Evolutionary conservation across 1,140 invertebrate genomes (phyloP).

Genomic region (Metaphire vulgaris): DNA sequence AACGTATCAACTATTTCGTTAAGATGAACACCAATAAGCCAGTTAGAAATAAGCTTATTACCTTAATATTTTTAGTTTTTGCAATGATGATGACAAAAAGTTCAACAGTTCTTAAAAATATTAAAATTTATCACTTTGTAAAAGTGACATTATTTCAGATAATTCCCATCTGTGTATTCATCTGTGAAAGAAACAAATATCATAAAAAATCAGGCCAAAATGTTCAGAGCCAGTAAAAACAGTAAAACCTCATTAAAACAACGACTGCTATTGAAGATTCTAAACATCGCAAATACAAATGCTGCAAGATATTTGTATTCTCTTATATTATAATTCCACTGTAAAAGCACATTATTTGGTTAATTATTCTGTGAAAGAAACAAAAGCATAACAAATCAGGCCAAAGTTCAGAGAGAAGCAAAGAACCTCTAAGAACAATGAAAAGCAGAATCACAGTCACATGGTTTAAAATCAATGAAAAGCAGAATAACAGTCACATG

Average conservation of each 20-base stretch:
- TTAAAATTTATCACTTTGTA: neutral
- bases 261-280: neutral
- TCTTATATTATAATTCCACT: neutral
- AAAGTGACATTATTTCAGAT: no score
- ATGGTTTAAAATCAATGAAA: no score
- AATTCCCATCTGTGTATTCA: no score
- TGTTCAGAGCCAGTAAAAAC: neutral
- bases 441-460: no score
- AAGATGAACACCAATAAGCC: neutral
- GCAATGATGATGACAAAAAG: neutral
- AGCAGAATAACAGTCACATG: no score
- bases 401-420: neutral
- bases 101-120: neutral
- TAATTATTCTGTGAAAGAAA: neutral
- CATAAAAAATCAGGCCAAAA: neutral
- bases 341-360: neutral
- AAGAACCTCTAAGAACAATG: neutral
- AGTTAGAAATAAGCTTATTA: neutral
- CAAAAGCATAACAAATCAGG: neutral
- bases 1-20: neutral
- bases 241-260: neutral
- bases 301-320: neutral
- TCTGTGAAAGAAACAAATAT: no score
- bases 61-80: no score
- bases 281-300: neutral